phyloP scores from a whole-genome alignment of 2,113 vertebrate species.

The Neolamprologus cancellatus region DNA sequence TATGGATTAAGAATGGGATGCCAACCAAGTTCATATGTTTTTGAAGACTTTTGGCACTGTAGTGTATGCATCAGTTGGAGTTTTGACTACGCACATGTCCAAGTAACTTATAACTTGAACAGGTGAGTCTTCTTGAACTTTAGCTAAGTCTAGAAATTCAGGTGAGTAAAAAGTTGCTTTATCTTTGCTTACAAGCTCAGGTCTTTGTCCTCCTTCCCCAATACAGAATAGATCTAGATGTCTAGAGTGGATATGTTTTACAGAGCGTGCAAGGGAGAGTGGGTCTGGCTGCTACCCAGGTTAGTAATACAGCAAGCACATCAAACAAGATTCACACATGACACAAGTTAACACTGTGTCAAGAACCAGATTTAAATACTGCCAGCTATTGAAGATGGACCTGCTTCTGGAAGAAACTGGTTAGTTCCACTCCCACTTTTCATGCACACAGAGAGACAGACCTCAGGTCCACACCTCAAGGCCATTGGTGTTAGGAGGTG shows the following conservation, averaged over 20 bases:
- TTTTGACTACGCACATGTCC: neutral
- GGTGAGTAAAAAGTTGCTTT: neutral
- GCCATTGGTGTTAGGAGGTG: neutral
- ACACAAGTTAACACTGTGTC: neutral
- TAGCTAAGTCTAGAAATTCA: neutral
- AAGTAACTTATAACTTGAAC: neutral
- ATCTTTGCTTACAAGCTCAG: neutral
- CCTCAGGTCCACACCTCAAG: neutral
- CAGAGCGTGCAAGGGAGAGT: neutral
- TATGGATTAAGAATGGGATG: neutral
- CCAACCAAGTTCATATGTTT: neutral
- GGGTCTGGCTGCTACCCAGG: neutral
- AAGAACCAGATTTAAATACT: neutral
- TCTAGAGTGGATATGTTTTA: fast-evolving
- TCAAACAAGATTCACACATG: neutral
- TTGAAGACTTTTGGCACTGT: neutral
- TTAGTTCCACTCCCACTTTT: neutral
- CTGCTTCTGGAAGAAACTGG: neutral
- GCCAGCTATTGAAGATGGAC: neutral
- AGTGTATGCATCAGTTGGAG: neutral
- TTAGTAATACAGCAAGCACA: neutral
- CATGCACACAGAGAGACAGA: neutral
- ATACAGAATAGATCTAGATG: neutral
- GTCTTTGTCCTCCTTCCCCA: neutral
- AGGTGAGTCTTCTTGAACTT: neutral